Evolutionary conservation across 1,140 invertebrate species (phyloP).

Genomic region (Euura lappo): DNA sequence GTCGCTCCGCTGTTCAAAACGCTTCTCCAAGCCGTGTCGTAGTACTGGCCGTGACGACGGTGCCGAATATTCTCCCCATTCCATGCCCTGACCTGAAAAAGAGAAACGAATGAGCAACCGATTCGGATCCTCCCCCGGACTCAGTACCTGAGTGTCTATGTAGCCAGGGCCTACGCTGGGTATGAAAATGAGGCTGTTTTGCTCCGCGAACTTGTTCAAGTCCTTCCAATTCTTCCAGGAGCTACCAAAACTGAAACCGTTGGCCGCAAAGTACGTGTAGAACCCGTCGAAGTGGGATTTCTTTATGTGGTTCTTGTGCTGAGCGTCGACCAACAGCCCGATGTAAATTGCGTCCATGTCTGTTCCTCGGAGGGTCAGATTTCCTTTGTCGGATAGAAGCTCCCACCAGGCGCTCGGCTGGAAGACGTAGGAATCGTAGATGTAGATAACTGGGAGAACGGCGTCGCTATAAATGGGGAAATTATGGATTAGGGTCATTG

Average conservation of each 20-base stretch:
- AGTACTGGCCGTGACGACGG: conserved; percentile 65
- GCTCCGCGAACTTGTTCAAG: conserved; percentile 63
- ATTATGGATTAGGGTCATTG: not conserved
- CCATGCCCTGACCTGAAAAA: conserved; percentile 56
- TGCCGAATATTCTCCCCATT: conserved; percentile 63
- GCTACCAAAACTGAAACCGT: conserved; percentile 67
- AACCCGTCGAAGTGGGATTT: conserved; percentile 69
- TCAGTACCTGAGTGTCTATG: conserved; percentile 61
- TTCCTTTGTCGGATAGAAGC: conserved; percentile 58
- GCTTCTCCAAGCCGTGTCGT: conserved; percentile 64
- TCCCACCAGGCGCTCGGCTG: conserved; percentile 60
- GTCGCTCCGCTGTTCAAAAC: conserved; percentile 60
- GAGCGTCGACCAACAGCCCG: conserved; percentile 58
- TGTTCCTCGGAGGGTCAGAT: conserved; percentile 59
- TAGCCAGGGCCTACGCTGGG: conserved; percentile 69
- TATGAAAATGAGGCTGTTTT: conserved; percentile 65
- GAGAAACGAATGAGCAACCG: not conserved
- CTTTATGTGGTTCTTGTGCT: conserved; percentile 59
- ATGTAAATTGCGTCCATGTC: conserved; percentile 66
- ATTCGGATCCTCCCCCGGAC: not conserved
- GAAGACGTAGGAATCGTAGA: conserved; percentile 66
- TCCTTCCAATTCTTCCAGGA: conserved; percentile 71
- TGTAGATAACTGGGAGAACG: conserved; percentile 64
- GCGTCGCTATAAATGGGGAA: conserved; percentile 36
- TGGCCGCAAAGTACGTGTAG: conserved; percentile 67